Base-by-base conservation (phyloP, 2,888 invertebrate genomes). In the Schizaphis graminum region DNA sequence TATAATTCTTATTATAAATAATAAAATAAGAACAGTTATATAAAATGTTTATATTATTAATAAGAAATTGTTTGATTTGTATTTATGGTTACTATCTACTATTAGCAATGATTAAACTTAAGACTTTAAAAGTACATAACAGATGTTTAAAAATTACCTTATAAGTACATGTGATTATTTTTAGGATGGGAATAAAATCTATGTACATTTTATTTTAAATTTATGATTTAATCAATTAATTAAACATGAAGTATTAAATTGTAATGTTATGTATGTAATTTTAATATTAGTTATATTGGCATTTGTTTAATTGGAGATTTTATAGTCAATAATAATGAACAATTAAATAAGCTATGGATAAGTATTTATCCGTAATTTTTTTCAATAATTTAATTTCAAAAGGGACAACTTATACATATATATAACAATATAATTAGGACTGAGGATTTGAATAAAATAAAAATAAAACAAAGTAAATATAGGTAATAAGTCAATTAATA, bases 121-220 rank as follows among this genome's bases (percentile, higher is more conserved):
- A 35, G 35, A 35, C 8, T 49, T 47, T 57, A 87, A 87, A 87
- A 92, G 26, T 92, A 92, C 28, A 92, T 86, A 91, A 91, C 91
- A 86, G 41, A 87, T 91, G 26, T 35, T 87, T 87, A 28, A 21
- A 91, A 91, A 92, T 87, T 92, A 87, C 41, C 28, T 92, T 35
- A 87, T 53, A 87, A 92, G 87, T 67, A 91, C 44, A 57, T 8
- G 28, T 91, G 8, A 49, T 53, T 56, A 85, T 85, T 13, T 49
- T 49, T 24, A 26, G 44, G 21, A 21, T 91, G 49, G 16, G 11
- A 28, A 26, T 35, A 35, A 53, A 24, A 91, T 53, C 13, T 85
- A 53, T 85, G 8, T 91, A 85, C 56, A 91, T 41, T 41, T 84
- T 91, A 4, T 44, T 77, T 41, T 56, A 56, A 91, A 44, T 85